Evolutionary conservation across 1,140 invertebrate species (phyloP).

Genomic region (Drosophila malerkotliana): DNA sequence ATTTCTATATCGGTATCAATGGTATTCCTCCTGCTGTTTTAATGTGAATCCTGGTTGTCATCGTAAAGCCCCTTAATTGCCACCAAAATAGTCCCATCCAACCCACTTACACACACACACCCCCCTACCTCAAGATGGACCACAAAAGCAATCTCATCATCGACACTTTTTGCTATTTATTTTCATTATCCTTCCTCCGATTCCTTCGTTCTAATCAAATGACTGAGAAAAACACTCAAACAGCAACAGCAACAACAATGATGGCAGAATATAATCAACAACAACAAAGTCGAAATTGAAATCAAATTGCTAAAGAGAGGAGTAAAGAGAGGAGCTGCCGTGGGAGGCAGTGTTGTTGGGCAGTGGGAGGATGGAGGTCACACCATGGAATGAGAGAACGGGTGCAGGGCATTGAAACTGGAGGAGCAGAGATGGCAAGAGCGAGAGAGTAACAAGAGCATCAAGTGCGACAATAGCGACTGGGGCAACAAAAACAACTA

Average conservation of each 20-base stretch:
- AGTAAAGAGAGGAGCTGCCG: neutral
- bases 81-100: slow-evolving; percentile 17
- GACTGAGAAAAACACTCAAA: slow-evolving; percentile 44
- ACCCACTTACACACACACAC: neutral
- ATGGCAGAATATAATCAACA: slow-evolving; percentile 34
- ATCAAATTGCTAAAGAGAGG: slow-evolving; percentile 59
- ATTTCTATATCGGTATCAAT: neutral
- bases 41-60: slow-evolving; percentile 1
- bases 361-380: neutral
- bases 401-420: slow-evolving; percentile 3
- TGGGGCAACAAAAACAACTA: neutral
- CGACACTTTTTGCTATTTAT: slow-evolving; percentile 62
- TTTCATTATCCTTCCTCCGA: slow-evolving; percentile 54
- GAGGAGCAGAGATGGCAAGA: slow-evolving; percentile 6
- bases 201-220: slow-evolving; percentile 52
- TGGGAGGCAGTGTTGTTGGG: neutral
- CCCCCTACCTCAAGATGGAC: slow-evolving; percentile 17
- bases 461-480: slow-evolving; percentile 10
- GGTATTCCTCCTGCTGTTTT: neutral
- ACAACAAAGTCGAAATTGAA: slow-evolving; percentile 59
- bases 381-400: neutral
- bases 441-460: slow-evolving; percentile 5
- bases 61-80: slow-evolving; percentile 27
- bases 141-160: slow-evolving; percentile 61
- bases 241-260: neutral